A percentile compares a stretch with the other conserved stretches of the same genome.
These are phyloP conservation scores for Saxidomus purpurata DNA, from an alignment of 1,140 invertebrate genomes.

Conservation along the genomic window DNA sequence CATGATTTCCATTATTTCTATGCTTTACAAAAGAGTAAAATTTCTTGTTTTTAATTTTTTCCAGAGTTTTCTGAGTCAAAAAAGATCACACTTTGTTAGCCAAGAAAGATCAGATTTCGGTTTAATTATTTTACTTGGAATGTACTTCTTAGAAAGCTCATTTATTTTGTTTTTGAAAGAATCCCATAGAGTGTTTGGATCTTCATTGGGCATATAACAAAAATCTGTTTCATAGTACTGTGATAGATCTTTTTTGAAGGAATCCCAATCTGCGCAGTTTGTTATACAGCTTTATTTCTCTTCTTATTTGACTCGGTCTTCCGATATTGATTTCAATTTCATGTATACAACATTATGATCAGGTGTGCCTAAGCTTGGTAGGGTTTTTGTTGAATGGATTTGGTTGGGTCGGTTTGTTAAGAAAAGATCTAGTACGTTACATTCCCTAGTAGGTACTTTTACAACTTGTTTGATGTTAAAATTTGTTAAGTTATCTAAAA, in stretches of 20 bases:
- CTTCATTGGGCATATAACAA: background rate
- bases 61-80: too few relatives aligned
- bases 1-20: too few relatives aligned
- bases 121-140: too few relatives aligned
- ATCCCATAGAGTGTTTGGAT: background rate
- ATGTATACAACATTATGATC: background rate
- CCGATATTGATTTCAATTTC: too few relatives aligned
- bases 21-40: conserved; percentile 12
- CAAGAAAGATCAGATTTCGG: background rate
- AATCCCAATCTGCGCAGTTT: background rate
- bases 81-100: background rate
- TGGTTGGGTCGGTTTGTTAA: too few relatives aligned
- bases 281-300: background rate
- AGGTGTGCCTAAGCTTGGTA: too few relatives aligned
- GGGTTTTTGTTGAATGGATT: too few relatives aligned
- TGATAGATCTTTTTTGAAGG: too few relatives aligned
- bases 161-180: too few relatives aligned
- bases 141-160: too few relatives aligned
- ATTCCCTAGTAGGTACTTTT: conserved; percentile 39
- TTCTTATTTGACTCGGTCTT: too few relatives aligned
- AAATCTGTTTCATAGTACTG: too few relatives aligned
- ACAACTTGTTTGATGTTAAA: conserved; percentile 41
- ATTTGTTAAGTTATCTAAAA: conserved; percentile 38
- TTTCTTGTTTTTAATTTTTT: conserved; percentile 30
- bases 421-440: conserved; percentile 32